phyloP scores from a whole-genome alignment of 1,140 invertebrate genomes.

The Triops cancriformis region DNA sequence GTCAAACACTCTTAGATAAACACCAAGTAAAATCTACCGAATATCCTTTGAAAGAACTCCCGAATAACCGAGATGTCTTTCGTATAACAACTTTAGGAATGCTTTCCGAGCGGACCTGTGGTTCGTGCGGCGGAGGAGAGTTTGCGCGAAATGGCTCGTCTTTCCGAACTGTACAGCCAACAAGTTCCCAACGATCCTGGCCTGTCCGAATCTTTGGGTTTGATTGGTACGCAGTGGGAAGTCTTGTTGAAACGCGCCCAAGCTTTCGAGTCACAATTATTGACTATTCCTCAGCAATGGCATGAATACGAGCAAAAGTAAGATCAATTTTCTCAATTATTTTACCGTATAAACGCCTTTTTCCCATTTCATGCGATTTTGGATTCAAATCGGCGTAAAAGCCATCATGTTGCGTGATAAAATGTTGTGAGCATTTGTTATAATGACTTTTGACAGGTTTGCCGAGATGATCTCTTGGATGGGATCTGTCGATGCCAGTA shows the following conservation, averaged over 20 bases:
- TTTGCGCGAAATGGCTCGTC: slow-evolving; percentile 63
- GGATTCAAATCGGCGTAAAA: neutral
- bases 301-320: slow-evolving; percentile 68
- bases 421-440: neutral
- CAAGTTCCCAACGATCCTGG: slow-evolving; percentile 54
- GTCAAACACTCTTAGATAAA: slow-evolving; percentile 61
- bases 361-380: neutral
- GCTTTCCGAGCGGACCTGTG: slow-evolving; percentile 29
- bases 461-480: slow-evolving; percentile 81
- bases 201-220: slow-evolving; percentile 54
- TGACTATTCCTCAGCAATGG: slow-evolving; percentile 84
- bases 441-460: slow-evolving; percentile 58
- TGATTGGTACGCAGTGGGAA: slow-evolving; percentile 64
- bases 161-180: slow-evolving; percentile 53
- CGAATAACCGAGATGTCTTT: slow-evolving; percentile 19
- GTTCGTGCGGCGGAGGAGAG: slow-evolving; percentile 57
- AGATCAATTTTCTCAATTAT: slow-evolving; percentile 31
- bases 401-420: neutral
- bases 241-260: slow-evolving; percentile 59
- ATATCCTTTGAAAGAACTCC: neutral
- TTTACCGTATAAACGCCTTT: neutral
- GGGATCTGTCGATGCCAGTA: slow-evolving; percentile 71
- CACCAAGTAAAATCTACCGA: slow-evolving; percentile 42
- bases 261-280: slow-evolving; percentile 61
- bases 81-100: slow-evolving; percentile 23